Base-by-base conservation (phyloP, 2,797 vertebrate species). In the Lepidocolaptes lacrymiger region DNA sequence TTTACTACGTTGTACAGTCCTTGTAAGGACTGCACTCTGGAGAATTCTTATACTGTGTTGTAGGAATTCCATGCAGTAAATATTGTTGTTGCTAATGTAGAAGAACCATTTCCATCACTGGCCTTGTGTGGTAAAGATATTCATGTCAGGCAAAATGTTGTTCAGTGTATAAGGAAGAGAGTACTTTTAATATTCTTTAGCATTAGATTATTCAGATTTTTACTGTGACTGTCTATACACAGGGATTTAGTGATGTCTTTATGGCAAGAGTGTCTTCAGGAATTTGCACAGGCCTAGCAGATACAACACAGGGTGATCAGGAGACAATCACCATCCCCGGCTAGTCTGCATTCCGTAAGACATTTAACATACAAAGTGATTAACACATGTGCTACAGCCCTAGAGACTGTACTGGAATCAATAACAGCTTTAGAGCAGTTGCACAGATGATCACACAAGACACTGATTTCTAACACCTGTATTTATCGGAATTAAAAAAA, bases 21-120 rank as follows among this genome's bases (percentile, higher is more conserved):
- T 96, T 96, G n/a, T 91, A 91, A 96, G 95, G 79, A 46, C 69
- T 93, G 19, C 71, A 41, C 23, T 89, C 43, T 16, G 21, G n/a
- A 85, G 66, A 88, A 91, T 91, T 92, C 78, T 93, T 67, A 14
- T 51, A 52, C 58, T 86, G 68, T 90, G 43, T 66, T 88, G 63
- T 66, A 85, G 92, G 62, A 87, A 91, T 81, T 94, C n/a, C 48
- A 43, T 88, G 54, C 49, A 41, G 61, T 84, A 61, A 79, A 72
- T 94, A 56, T 19, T 46, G 20, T 61, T 87, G 36, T 14, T 71
- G 46, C 22, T 86, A 76, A 73, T 32, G 48, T 44, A 55, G 22
- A 71, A 76, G 44, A 74, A 77, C 2, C 1, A 37, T 71, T 74
- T 74, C 30, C 34, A 90, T 26, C 4, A 15, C 49, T 49, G 12